phyloP scores from a whole-genome alignment of 2,113 vertebrate species.

The Pterocles burchelli region DNA sequence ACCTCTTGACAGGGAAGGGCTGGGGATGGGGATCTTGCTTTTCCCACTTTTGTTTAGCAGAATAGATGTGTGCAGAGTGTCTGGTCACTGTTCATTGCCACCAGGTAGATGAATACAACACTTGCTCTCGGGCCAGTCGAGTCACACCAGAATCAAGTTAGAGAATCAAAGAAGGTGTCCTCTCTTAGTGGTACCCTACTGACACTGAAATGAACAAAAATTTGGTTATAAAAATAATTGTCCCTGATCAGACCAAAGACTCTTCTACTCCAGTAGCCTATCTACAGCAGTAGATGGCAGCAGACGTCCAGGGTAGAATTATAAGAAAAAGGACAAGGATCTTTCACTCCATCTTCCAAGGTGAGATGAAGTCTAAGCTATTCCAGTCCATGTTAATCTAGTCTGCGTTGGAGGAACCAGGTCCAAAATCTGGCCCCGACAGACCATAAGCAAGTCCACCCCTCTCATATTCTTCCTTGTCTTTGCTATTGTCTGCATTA shows the following conservation, averaged over 20 bases:
- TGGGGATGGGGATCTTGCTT: not conserved
- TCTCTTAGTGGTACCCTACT: not conserved
- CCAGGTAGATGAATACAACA: not conserved
- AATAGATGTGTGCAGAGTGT: not conserved
- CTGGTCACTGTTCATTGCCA: not conserved
- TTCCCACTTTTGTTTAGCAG: not conserved
- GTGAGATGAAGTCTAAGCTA: not conserved
- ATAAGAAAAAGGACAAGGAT: not conserved
- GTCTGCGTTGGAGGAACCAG: not conserved
- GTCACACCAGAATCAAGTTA: not conserved
- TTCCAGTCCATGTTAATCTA: not conserved
- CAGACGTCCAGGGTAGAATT: not conserved
- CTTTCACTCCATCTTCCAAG: not conserved
- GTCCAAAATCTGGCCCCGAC: not conserved
- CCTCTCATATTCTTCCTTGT: not conserved
- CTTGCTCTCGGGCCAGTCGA: not conserved
- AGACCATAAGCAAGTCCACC: not conserved
- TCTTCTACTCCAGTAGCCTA: not conserved
- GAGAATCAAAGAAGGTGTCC: not conserved
- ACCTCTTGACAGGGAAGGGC: not conserved
- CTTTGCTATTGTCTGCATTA: not conserved
- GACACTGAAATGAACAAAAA: not conserved
- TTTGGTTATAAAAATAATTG: not conserved
- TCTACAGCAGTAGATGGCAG: not conserved
- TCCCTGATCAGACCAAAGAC: not conserved